Evolutionary conservation across 2,113 vertebrate species (phyloP), one percentile per base, ranked within the genome.

Genomic region (Anoura caudifer): DNA sequence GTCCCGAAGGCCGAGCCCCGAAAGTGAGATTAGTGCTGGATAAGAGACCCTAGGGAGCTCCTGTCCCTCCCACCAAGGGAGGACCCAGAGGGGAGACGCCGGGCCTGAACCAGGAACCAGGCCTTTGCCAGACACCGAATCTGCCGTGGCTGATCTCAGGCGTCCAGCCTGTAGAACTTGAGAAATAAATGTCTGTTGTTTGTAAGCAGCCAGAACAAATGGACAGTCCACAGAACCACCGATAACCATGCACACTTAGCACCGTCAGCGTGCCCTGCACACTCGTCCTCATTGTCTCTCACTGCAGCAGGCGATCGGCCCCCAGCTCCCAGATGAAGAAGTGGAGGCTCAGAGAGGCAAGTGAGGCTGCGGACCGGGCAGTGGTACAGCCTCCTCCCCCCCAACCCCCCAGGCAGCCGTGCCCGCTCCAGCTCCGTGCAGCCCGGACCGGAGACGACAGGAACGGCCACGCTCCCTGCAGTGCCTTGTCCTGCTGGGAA

Each of bases 341-440:
- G 36, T n/a, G 9, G 9, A 20, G 14, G 65, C 47, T 76, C 14
- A 0, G 26, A n/a, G 67, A 69, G 38, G 67, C 0, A 14, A 38
- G 15, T 4, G 43, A 59, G 0, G 10, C 24, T 26, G 5, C 0
- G 8, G 36, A 52, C n/a, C 52, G 59, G 10, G 16, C 5, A 3
- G 19, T 1, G 31, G 17, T 1, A 1, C 22, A 2, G 47, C 17
- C 0, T 56, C 54, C 54, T 56, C n/a, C 80, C 45, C 45, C 9
- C 45, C 45, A 12, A 5, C 75, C n/a, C 7, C 36, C 52, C 59
- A 28, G 22, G 36, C 61, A 17, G 36, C 36, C 45, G 22, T 28
- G 3, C 69, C 43, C 16, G n/a, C 26, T 19, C 41, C 0, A 1
- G 47, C 50, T 14, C 61, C 31, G 85, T 20, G 4, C 47, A 5